Conservation (phyloP, 2,113 vertebrate species). For the Sinocyclocheilus anophthalmus region DNA sequence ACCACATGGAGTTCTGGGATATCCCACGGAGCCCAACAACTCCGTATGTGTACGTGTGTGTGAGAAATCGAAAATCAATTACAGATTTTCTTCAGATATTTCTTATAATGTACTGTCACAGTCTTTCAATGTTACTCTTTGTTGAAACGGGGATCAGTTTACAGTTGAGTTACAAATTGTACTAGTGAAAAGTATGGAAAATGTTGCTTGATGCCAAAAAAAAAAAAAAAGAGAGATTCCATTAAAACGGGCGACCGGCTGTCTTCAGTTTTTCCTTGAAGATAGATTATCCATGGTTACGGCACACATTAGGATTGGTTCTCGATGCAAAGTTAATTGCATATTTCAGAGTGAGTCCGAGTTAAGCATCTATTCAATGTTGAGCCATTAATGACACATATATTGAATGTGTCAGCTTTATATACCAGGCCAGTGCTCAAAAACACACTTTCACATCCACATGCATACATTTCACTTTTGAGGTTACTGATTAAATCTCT, state of each 20-base stretch:
- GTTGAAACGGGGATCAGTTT: slow-evolving; percentile 63
- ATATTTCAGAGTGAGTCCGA: not conserved
- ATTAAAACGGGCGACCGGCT: not conserved
- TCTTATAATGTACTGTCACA: not conserved
- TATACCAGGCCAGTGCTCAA: not conserved
- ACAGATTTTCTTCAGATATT: not conserved
- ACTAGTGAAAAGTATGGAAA: slow-evolving; percentile 42
- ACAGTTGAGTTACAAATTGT: slow-evolving; percentile 55
- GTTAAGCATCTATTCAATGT: not conserved
- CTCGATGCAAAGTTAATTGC: too few species aligned
- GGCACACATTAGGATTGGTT: not conserved
- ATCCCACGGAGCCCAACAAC: not conserved
- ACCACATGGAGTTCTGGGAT: slow-evolving; percentile 40
- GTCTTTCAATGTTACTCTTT: slow-evolving; percentile 59
- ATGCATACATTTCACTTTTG: slow-evolving; percentile 17
- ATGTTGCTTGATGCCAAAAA: slow-evolving; percentile 74
- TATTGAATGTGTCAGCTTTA: not conserved
- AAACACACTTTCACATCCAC: not conserved
- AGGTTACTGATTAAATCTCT: not conserved
- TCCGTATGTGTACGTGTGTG: slow-evolving; percentile 45
- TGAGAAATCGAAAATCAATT: not conserved
- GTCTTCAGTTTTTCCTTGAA: not conserved
- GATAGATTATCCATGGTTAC: not conserved
- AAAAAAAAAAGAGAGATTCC: slow-evolving; percentile 12
- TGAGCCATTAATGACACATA: not conserved